phyloP scores from a whole-genome alignment of 2,113 vertebrate genomes.

The Abramis brama region DNA sequence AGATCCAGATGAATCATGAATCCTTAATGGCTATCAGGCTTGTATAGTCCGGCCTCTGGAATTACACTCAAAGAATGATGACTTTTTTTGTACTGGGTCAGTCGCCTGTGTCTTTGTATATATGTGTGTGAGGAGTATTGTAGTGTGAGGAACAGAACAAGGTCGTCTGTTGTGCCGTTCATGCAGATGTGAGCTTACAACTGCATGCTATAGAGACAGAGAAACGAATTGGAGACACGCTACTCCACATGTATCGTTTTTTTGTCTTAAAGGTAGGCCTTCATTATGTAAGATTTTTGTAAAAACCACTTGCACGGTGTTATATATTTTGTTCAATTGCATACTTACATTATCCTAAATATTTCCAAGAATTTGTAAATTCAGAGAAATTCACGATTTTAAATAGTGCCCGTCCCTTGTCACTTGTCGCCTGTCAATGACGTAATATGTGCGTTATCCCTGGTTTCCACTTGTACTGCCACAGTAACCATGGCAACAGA shows the following conservation, averaged over 20 bases:
- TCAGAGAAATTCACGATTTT: too few relatives aligned
- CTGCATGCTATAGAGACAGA: constrained; percentile 44
- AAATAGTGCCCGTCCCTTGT: too few relatives aligned
- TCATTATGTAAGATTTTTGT: too few relatives aligned
- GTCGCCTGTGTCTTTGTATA: background rate
- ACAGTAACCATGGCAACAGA: too few relatives aligned
- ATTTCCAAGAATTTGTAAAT: too few relatives aligned
- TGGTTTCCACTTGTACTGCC: too few relatives aligned
- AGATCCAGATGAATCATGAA: constrained; percentile 81
- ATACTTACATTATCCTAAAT: too few relatives aligned
- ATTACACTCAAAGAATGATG: constrained; percentile 64
- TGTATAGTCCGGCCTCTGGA: constrained; percentile 62
- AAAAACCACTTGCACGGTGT: too few relatives aligned
- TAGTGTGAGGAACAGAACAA: background rate
- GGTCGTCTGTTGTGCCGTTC: background rate
- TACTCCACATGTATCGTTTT: background rate
- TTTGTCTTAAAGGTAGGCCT: background rate
- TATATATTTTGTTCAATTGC: too few relatives aligned
- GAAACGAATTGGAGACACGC: constrained; percentile 58
- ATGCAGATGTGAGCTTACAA: constrained; percentile 9
- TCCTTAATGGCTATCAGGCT: constrained; percentile 74
- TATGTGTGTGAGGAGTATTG: background rate
- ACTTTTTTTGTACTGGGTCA: constrained; percentile 43
- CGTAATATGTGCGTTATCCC: too few relatives aligned
- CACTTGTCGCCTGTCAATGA: too few relatives aligned